These are phyloP conservation scores for Epinephelus cyanopodus DNA, from an alignment of 2,113 vertebrate genomes.

Conservation along the genomic window DNA sequence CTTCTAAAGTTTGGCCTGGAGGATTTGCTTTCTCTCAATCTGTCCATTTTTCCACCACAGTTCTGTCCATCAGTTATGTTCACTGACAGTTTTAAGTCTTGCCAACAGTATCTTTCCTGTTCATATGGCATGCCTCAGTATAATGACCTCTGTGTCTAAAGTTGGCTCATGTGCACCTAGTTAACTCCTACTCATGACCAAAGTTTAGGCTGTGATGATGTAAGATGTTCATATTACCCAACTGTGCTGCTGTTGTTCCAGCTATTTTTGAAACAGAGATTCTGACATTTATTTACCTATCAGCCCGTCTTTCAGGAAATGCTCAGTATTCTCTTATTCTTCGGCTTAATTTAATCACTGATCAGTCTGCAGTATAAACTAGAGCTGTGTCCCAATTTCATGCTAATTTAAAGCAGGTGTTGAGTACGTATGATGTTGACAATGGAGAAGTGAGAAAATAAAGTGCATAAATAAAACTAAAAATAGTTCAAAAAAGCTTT, in stretches of 20 bases:
- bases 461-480: too few species aligned
- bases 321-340: neutral
- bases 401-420: neutral
- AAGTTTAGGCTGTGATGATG: constrained; percentile 51
- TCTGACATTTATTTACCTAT: constrained; percentile 12
- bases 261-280: constrained; percentile 43
- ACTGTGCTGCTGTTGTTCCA: constrained; percentile 2
- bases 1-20: neutral
- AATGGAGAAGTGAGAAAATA: neutral
- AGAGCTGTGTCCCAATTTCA: neutral
- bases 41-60: neutral
- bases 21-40: neutral
- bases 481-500: too few species aligned
- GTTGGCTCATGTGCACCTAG: constrained; percentile 28
- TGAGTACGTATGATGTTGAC: neutral
- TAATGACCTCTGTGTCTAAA: constrained; percentile 32
- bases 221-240: constrained; percentile 42
- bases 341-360: neutral
- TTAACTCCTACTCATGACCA: constrained; percentile 54
- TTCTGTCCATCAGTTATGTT: constrained; percentile 15
- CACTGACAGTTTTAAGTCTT: constrained; percentile 15
- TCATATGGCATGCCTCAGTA: neutral
- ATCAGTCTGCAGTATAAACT: neutral
- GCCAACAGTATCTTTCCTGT: constrained; percentile 34
- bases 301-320: neutral